Base-by-base conservation (phyloP, 2,797 vertebrate genomes). In the Echiichthys vipera region DNA sequence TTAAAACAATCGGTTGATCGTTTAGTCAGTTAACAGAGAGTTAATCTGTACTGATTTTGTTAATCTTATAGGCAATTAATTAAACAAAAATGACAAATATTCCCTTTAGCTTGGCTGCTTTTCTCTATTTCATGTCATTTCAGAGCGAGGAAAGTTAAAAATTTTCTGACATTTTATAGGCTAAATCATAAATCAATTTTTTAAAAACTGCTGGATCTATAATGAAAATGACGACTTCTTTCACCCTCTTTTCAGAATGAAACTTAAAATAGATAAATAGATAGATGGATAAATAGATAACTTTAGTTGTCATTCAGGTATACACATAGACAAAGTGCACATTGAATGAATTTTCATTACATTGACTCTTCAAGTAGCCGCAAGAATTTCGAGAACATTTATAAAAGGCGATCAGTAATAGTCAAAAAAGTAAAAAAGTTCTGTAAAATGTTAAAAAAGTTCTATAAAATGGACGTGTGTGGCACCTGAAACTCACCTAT, bases 401-500 rank as follows among this genome's bases (percentile, higher is more conserved):
- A n/a, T n/a, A n/a, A n/a, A n/a, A n/a, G n/a, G n/a, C n/a, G n/a
- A n/a, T n/a, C n/a, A n/a, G n/a, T n/a, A n/a, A n/a, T n/a, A n/a
- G n/a, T n/a, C n/a, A n/a, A n/a, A n/a, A n/a, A n/a, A n/a, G n/a
- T n/a, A n/a, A n/a, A n/a, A n/a, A n/a, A n/a, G n/a, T n/a, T n/a
- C n/a, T n/a, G n/a, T n/a, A n/a, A n/a, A n/a, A n/a, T n/a, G n/a
- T n/a, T n/a, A n/a, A n/a, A n/a, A n/a, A n/a, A n/a, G n/a, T n/a
- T n/a, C n/a, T n/a, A n/a, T n/a, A n/a, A n/a, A n/a, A n/a, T n/a
- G n/a, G n/a, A n/a, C n/a, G 22, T 53, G 5, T 46, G 25, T 27
- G 15, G n/a, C 5, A 43, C 13, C 1, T 7, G 37, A 18, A 39
- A 56, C 95, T 32, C 90, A 97, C 98, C 98, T 55, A 98, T 82